Evolutionary conservation across 2,797 vertebrate species (phyloP).

Genomic region (Eulemur mongoz): DNA sequence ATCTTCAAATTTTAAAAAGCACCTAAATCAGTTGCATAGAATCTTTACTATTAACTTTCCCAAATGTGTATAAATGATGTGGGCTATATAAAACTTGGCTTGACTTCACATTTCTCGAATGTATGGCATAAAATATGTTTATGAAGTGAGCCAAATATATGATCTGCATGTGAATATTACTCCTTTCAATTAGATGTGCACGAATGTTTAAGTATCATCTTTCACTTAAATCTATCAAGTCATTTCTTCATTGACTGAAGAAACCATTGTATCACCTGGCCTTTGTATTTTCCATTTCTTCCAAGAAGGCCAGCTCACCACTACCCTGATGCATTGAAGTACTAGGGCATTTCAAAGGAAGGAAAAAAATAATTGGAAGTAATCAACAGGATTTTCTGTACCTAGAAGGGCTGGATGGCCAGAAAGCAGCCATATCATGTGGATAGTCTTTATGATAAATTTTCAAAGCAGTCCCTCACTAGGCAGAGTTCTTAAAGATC

Average conservation of each 20-base stretch:
- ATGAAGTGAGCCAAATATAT: slow-evolving; percentile 63
- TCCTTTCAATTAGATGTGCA: slow-evolving; percentile 45
- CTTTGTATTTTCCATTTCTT: slow-evolving; percentile 41
- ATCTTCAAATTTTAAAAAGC: slow-evolving; percentile 59
- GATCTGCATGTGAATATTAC: slow-evolving; percentile 59
- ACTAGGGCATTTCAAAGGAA: slow-evolving; percentile 42
- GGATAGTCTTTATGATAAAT: slow-evolving; percentile 52
- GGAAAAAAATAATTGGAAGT: slow-evolving; percentile 58
- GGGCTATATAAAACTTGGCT: slow-evolving; percentile 64
- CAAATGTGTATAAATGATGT: slow-evolving; percentile 60
- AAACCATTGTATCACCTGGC: not conserved
- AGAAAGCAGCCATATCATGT: slow-evolving; percentile 42
- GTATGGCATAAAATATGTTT: slow-evolving; percentile 62
- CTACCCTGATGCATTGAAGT: not conserved
- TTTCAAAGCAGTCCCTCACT: slow-evolving; percentile 59
- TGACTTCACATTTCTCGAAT: slow-evolving; percentile 46
- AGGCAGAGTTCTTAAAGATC: slow-evolving; percentile 62
- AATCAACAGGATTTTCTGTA: slow-evolving; percentile 53
- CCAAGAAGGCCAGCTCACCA: slow-evolving; percentile 9
- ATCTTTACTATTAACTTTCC: slow-evolving; percentile 63
- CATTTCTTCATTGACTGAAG: not conserved
- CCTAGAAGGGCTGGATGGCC: slow-evolving; percentile 19
- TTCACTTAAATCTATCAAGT: not conserved
- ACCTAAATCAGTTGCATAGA: slow-evolving; percentile 49
- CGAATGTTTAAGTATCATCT: slow-evolving; percentile 24